Conservation (phyloP, 2,113 vertebrate species). For the Oncorhynchus masou region DNA sequence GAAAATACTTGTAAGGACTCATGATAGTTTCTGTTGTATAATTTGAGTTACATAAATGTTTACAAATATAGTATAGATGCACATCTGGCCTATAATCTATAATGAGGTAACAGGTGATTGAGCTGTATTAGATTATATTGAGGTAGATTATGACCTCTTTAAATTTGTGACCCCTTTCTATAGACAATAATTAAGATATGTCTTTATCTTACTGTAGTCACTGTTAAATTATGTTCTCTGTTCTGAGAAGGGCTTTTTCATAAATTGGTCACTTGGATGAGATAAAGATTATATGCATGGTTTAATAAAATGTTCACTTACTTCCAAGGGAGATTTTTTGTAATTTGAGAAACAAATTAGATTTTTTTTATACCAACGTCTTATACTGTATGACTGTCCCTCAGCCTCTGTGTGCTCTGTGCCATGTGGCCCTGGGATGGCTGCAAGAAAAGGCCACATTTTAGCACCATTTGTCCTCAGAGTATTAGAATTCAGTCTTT, state of each 20-base stretch:
- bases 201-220: too few species aligned
- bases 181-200: slow-evolving; percentile 32
- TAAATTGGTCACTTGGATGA: slow-evolving; percentile 80
- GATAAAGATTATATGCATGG: slow-evolving; percentile 78
- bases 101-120: slow-evolving; percentile 24
- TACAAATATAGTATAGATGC: too few species aligned
- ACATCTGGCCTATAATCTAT: slow-evolving; percentile 14
- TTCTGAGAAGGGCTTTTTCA: not conserved
- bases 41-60: too few species aligned
- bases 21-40: too few species aligned
- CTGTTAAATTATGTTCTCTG: not conserved
- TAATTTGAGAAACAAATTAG: slow-evolving; percentile 78
- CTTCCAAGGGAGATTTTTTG: slow-evolving; percentile 73
- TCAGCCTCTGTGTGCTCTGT: slow-evolving; percentile 26
- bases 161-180: slow-evolving; percentile 53
- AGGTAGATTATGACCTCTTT: slow-evolving; percentile 54
- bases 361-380: slow-evolving; percentile 72
- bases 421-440: slow-evolving; percentile 42
- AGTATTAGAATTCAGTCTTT: slow-evolving; percentile 79
- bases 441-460: slow-evolving; percentile 67
- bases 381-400: not conserved
- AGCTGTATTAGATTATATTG: slow-evolving; percentile 43
- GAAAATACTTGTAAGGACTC: too few species aligned
- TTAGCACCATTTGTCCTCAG: slow-evolving; percentile 69
- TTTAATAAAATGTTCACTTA: slow-evolving; percentile 77